phyloP scores from a whole-genome alignment of 2,113 vertebrate species.

The Vulpes vulpes region DNA sequence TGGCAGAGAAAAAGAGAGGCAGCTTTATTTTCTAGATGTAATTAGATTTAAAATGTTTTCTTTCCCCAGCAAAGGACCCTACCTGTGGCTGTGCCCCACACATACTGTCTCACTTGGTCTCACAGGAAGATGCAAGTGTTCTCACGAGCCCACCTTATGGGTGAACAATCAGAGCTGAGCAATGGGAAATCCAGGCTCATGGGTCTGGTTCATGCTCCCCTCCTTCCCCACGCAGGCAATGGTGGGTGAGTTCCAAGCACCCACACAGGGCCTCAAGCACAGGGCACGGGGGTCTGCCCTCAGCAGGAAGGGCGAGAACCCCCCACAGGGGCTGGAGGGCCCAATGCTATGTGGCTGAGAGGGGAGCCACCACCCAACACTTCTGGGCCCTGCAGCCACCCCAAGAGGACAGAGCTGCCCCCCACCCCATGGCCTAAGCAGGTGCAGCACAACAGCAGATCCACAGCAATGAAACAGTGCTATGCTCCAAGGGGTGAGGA shows the following conservation, averaged over 20 bases:
- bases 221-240: accelerated
- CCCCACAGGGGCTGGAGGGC: accelerated
- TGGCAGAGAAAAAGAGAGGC: background rate
- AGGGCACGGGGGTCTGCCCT: background rate
- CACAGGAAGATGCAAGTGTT: background rate
- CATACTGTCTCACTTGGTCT: background rate
- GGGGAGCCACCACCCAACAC: background rate
- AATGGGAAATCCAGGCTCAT: too few species aligned
- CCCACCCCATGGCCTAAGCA: background rate
- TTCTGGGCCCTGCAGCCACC: background rate
- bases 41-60: background rate
- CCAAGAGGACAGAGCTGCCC: accelerated
- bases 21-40: background rate
- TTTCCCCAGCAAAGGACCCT: background rate
- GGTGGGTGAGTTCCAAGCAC: accelerated
- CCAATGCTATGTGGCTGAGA: accelerated
- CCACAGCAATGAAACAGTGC: background rate
- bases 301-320: background rate
- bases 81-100: background rate
- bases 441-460: background rate
- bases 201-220: accelerated
- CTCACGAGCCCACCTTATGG: background rate
- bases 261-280: background rate
- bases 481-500: background rate
- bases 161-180: background rate